Percentiles rank a stretch among this genome's conserved stretches.
Evolutionary conservation across 2,797 vertebrate genomes (phyloP).

Genomic region (Melanotaenia pygmaea): DNA sequence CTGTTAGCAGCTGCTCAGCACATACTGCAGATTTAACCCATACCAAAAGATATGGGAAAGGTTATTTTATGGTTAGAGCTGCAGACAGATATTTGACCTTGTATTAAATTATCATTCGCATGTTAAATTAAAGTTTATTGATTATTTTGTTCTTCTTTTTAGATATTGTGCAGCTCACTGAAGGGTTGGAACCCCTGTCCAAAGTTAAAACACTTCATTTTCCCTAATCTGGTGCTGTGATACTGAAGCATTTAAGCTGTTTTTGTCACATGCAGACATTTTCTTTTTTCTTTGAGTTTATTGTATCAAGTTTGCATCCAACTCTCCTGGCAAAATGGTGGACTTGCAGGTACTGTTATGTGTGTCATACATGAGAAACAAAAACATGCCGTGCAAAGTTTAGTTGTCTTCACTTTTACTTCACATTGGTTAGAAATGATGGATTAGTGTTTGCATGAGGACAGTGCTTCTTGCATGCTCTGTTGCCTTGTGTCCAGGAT

Average conservation of each 20-base stretch:
- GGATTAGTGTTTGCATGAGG: constrained; percentile 66
- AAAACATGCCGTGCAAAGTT: constrained; percentile 25
- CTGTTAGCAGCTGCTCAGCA: constrained; percentile 31
- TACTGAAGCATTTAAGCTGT: constrained; percentile 44
- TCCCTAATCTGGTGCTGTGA: constrained; percentile 47
- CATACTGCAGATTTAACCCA: constrained; percentile 25
- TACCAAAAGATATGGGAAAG: neutral
- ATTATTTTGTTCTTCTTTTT: neutral
- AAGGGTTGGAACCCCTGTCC: neutral
- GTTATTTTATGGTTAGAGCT: constrained; percentile 9
- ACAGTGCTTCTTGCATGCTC: constrained; percentile 59
- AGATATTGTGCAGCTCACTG: constrained; percentile 7
- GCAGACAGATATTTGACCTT: neutral
- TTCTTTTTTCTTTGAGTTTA: constrained; percentile 35
- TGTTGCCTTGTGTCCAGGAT: constrained; percentile 45
- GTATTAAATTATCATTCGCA: neutral
- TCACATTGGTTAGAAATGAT: constrained; percentile 39
- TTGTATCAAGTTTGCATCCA: constrained; percentile 32
- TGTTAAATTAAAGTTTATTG: neutral
- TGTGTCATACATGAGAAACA: constrained; percentile 37
- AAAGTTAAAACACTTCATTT: constrained; percentile 5
- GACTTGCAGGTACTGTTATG: constrained; percentile 36
- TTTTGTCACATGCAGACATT: constrained; percentile 26
- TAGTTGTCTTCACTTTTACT: neutral
- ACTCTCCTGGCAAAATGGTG: constrained; percentile 24